Base-by-base conservation (phyloP, 2,797 vertebrate genomes). In the Zenarchopterus dispar region DNA sequence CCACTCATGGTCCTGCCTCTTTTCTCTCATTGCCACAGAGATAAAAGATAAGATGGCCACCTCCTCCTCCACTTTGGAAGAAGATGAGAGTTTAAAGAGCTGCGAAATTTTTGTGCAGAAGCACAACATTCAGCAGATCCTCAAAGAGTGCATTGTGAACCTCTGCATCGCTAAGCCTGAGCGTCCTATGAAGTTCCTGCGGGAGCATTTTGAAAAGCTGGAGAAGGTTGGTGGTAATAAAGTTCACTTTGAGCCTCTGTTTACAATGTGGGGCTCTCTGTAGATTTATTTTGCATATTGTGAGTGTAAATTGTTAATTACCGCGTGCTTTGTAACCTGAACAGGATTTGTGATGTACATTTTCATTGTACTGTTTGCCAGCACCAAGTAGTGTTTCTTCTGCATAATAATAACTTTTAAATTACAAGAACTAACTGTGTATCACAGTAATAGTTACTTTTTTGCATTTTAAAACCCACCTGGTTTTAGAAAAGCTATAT, bases 51-150 rank as follows among this genome's bases (percentile, higher is more conserved):
- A 93, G 93, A 98, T 99, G 97, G 96, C 97, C 86, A 93, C 93
- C 89, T 93, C 92, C 49, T 93, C 95, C 76, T 92, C 93, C 84
- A 95, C 86, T 75, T 88, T 93, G 72, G 95, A 97, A 90, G 97
- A 98, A 84, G 97, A 98, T 0, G 97, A 97, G 87, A 96, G 95
- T 81, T 94, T 99, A 91, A 95, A 95, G 81, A 95, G 95, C 73
- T 99, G 97, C 46, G 97, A 99, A 84, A 93, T 96, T 50, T 99
- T 98, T 2, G 97, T 98, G 84, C 97, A 98, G 90, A 96, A 95
- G 78, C 96, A 98, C 84, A 94, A 97, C 85, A 95, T 98, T 78
- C 97, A 98, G 82, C 97, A 98, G 93, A 95, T 96, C 79, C 92
- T 99, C 71, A 97, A 96, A 88, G 97, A 98, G 85, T 99, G 97